Base-by-base conservation (phyloP, 2,113 vertebrate genomes). In the Haemorhous mexicanus region DNA sequence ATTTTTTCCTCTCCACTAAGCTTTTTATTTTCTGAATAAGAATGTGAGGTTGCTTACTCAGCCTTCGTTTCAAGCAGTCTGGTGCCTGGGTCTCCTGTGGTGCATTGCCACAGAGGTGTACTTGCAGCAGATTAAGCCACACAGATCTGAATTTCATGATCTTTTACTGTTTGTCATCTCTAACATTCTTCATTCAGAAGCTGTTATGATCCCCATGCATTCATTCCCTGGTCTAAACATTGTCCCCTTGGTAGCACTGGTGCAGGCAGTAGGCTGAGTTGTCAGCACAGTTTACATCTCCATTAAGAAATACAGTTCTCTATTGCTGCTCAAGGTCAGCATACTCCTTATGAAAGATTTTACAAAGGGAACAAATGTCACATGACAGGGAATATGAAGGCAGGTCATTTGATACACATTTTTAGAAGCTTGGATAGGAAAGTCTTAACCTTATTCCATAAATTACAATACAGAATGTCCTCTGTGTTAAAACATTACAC, bases 141-240 rank as follows among this genome's bases (percentile, higher is more conserved):
- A 90, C 50, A 90, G 78, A 96, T 95, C 90, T 95, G 94, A 90
- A 97, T 94, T 95, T 96, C 93, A 96, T 95, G 93, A 97, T 97
- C 79, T 87, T 64, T 97, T 96, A 88, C 90, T 97, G 91, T 95
- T 89, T 97, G 78, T 96, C 94, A 94, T 94, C 89, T 90, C 91
- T 68, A 91, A 35, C 66, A 74, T 64, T 55, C 47, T 90, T 95
- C 76, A 85, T 88, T 95, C 72, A 89, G 87, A 84, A 87, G 61
- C 58, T 67, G 30, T 86, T 87, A 91, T 74, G 16, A 39, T 96
- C 89, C 84, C 84, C 27, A 50, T 68, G 91, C 75, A 66, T 81
- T 94, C 83, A 83, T 90, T 39, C 53, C 46, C 77, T 87, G 73
- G 27, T 90, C 73, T 82, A 90, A 96, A 90, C 52, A 79, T 88